Evolutionary conservation across 2,797 vertebrate genomes (phyloP).

Genomic region (Chaunax sp.): DNA sequence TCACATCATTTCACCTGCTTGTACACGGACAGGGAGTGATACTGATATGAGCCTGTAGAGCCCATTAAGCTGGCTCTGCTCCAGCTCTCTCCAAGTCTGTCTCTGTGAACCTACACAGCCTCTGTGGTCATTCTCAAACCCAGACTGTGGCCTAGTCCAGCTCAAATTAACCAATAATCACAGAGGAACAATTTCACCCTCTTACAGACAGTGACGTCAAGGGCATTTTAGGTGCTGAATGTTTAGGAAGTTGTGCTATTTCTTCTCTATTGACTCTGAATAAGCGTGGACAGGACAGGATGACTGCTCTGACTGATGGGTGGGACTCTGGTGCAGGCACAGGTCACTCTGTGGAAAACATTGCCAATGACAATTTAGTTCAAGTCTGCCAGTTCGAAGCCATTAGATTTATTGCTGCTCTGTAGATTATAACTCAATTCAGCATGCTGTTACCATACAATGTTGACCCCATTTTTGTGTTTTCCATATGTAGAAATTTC

Average conservation of each 20-base stretch:
- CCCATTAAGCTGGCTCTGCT: conserved; percentile 11
- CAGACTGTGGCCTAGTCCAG: conserved; percentile 28
- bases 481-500: conserved; percentile 28
- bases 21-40: conserved; percentile 3
- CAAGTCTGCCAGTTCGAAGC: conserved; percentile 45
- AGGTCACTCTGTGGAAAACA: conserved; percentile 53
- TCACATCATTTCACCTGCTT: conserved; percentile 8
- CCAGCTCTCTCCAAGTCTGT: conserved; percentile 25
- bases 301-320: conserved; percentile 33
- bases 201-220: conserved; percentile 44
- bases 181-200: conserved; percentile 32
- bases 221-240: conserved; percentile 52
- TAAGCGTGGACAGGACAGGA: conserved; percentile 43
- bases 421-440: conserved; percentile 29
- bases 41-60: conserved; percentile 23
- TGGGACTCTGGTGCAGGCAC: conserved; percentile 21
- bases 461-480: conserved; percentile 21
- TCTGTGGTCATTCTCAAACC: conserved; percentile 18
- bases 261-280: conserved; percentile 58
- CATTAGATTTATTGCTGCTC: conserved; percentile 34
- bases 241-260: conserved; percentile 67
- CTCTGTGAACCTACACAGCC: conserved; percentile 30
- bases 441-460: conserved; percentile 20
- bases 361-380: conserved; percentile 35
- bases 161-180: conserved; percentile 47